Percentiles rank a stretch among this genome's conserved stretches.
phyloP scores from a whole-genome alignment of 1,140 invertebrate genomes.

The Drosophila auraria region DNA sequence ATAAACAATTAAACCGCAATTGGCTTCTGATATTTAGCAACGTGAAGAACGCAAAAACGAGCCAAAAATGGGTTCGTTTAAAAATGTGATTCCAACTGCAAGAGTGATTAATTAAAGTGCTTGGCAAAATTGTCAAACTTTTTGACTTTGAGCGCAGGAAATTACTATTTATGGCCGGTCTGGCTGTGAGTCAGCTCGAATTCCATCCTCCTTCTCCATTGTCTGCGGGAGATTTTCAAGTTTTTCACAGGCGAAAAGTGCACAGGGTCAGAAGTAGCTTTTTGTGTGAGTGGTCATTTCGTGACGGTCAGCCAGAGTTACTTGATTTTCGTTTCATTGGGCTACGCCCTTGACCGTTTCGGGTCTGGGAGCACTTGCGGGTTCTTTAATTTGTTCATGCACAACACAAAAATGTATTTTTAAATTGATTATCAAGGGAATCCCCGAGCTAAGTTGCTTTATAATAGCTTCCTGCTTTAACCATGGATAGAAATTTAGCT shows the following conservation, averaged over 20 bases:
- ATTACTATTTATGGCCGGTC: slow-evolving; percentile 47
- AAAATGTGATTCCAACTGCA: slow-evolving; percentile 35
- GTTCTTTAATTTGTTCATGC: slow-evolving; percentile 22
- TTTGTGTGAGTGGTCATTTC: slow-evolving; percentile 20
- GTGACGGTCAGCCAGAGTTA: slow-evolving; percentile 29
- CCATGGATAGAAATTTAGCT: slow-evolving; percentile 36
- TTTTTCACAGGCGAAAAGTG: slow-evolving; percentile 45
- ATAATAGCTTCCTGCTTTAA: slow-evolving; percentile 53
- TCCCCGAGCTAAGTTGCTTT: slow-evolving; percentile 27
- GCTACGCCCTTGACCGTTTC: slow-evolving; percentile 47
- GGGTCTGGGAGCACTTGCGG: slow-evolving; percentile 34
- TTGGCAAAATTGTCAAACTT: slow-evolving; percentile 51
- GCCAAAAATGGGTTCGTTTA: slow-evolving; percentile 22
- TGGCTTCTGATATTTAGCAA: slow-evolving; percentile 47
- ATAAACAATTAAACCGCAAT: slow-evolving; percentile 58
- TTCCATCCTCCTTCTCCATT: slow-evolving; percentile 26
- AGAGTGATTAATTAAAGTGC: slow-evolving; percentile 70
- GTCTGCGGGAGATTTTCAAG: slow-evolving; percentile 32
- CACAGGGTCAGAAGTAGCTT: slow-evolving; percentile 40
- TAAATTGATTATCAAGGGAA: slow-evolving; percentile 25
- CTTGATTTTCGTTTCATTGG: slow-evolving; percentile 9
- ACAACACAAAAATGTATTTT: slow-evolving; percentile 2
- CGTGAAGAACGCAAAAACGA: slow-evolving; percentile 39
- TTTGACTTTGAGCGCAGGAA: slow-evolving; percentile 36
- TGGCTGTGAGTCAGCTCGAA: slow-evolving; percentile 21